Evolutionary conservation across 2,888 invertebrate species (phyloP).

Genomic region (Polydrusus tereticollis): DNA sequence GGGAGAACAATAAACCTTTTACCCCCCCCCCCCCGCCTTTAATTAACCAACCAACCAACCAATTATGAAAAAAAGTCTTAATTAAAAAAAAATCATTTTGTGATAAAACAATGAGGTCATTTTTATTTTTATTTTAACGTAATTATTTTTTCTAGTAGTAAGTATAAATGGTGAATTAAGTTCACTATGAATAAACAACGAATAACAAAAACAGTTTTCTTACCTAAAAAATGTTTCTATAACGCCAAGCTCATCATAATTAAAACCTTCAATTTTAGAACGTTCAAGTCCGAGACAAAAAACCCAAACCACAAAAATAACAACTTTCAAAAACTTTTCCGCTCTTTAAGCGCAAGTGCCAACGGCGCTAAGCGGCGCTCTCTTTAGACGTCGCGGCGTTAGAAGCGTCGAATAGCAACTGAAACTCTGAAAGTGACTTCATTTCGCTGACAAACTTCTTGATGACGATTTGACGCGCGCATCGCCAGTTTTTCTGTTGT

Average conservation of each 20-base stretch:
- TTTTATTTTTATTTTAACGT: no score
- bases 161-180: no score
- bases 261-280: neutral
- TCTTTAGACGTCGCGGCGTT: conserved; percentile 4
- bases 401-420: conserved; percentile 12
- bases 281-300: neutral
- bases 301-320: neutral
- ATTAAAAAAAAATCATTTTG: no score
- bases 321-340: conserved; percentile 7
- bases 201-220: neutral
- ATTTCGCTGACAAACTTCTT: conserved; percentile 8
- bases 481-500: conserved; percentile 15
- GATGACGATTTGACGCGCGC: conserved; percentile 16
- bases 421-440: conserved; percentile 8
- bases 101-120: no score
- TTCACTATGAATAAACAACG: no score
- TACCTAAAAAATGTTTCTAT: neutral
- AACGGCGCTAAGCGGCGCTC: neutral
- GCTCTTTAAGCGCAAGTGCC: neutral
- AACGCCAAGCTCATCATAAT: neutral
- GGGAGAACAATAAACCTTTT: no score
- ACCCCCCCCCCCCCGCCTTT: no score
- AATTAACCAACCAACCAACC: no score
- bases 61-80: no score
- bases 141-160: no score